phyloP scores from a whole-genome alignment of 2,113 vertebrate genomes.

The Oncorhynchus gorbuscha region DNA sequence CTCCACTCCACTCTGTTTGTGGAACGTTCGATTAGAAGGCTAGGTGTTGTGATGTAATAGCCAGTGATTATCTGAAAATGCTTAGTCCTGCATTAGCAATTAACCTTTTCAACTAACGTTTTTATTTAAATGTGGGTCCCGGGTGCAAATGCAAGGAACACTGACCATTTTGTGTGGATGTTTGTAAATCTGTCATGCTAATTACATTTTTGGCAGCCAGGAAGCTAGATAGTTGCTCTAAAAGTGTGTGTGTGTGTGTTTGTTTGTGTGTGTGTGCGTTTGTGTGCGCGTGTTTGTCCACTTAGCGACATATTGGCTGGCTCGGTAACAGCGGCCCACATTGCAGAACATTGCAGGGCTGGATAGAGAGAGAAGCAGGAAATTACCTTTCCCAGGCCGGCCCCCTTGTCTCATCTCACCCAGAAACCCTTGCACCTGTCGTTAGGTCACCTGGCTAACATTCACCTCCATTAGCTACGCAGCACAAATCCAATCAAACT shows the following conservation, averaged over 20 bases:
- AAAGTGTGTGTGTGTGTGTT: slow-evolving; percentile 8
- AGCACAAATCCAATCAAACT: background rate
- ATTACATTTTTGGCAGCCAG: slow-evolving; percentile 74
- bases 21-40: slow-evolving; percentile 60
- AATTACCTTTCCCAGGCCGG: slow-evolving; percentile 49
- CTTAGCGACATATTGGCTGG: slow-evolving; percentile 36
- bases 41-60: slow-evolving; percentile 81
- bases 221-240: slow-evolving; percentile 30
- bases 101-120: slow-evolving; percentile 84
- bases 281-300: background rate
- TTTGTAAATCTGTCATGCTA: slow-evolving; percentile 80
- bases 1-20: background rate
- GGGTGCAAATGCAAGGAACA: slow-evolving; percentile 71
- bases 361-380: slow-evolving; percentile 25
- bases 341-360: background rate
- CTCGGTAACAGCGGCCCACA: slow-evolving; percentile 37
- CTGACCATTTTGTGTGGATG: slow-evolving; percentile 41
- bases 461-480: slow-evolving; percentile 21
- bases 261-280: too few species aligned
- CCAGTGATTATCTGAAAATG: slow-evolving; percentile 84
- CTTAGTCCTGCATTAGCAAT: slow-evolving; percentile 83
- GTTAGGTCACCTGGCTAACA: slow-evolving; percentile 15
- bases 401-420: slow-evolving; percentile 1
- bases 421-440: slow-evolving; percentile 50
- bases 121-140: slow-evolving; percentile 84